Base-by-base conservation (phyloP, 1,140 invertebrate species). In the Drosophila lowei region DNA sequence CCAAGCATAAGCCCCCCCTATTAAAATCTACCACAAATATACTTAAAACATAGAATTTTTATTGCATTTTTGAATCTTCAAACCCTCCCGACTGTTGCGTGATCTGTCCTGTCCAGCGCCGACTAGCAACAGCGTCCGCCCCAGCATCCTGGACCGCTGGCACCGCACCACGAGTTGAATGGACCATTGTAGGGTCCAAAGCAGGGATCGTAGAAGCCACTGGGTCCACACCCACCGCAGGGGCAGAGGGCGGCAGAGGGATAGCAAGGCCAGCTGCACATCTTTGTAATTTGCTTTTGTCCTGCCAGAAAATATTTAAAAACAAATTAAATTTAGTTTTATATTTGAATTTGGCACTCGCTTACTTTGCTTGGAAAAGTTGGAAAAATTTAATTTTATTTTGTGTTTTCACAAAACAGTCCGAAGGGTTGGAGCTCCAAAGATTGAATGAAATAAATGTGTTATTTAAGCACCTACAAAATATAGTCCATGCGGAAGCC, bases 181-280 rank as follows among this genome's bases (percentile, higher is more conserved):
- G 75, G 71, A n/a, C 75, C 77, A 25, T 64, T 64, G 21, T 58
- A 79, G 13, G 55, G 4, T 2, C 77, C 64, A 44, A 78, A 79
- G 15, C 60, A 62, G 6, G 75, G 75, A 62, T 79, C 77, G 44
- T 74, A 78, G 38, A 74, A 79, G 7, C 75, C 77, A 47, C 75
- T 74, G 0, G 71, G 75, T 3, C 57, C 75, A 21, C 57, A 65
- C 8, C 75, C 64, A 9, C 77, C 77, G 21, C 77, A 79, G 3
- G 71, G 30, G 15, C 58, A 60, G 2, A 78, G 25, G n/a, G 57
- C 60, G 3, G 64, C 64, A 16, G 38, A 41, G 3, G 77, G 65
- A 63, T 60, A 74, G 46, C 75, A 79, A n/a, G 65, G 71, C 53
- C 56, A 64, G n/a, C 48, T 42, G 25, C 75, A 68, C 74, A 72